A percentile compares a stretch with the other conserved stretches of the same genome.
Evolutionary conservation across 2,113 vertebrate species (phyloP).

Genomic region (Ceyx melanurus): DNA sequence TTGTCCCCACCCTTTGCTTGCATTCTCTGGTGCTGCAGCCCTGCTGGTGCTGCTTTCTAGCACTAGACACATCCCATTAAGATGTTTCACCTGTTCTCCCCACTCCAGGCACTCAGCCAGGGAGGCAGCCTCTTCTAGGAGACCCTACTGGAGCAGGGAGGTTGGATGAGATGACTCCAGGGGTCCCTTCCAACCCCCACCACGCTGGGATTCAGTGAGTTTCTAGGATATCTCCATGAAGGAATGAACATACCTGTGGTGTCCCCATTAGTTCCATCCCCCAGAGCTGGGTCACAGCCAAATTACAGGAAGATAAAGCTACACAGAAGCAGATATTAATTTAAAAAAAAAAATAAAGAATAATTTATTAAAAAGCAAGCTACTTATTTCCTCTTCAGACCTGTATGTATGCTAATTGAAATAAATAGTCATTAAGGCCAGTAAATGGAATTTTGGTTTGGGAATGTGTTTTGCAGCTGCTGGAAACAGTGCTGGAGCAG

Average conservation of each 20-base stretch:
- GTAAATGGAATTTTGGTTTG: neutral
- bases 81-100: neutral
- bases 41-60: neutral
- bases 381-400: constrained; percentile 8
- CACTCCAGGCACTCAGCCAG: neutral
- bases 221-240: neutral
- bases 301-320: neutral
- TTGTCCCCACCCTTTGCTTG: neutral
- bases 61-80: neutral
- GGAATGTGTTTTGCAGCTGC: neutral
- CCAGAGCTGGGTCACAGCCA: neutral
- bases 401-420: neutral
- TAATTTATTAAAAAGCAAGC: neutral
- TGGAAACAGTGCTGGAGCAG: neutral
- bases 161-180: neutral
- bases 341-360: neutral
- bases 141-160: neutral
- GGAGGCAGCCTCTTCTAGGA: neutral
- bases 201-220: neutral
- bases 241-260: neutral
- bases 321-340: neutral
- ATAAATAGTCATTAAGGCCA: neutral
- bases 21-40: neutral
- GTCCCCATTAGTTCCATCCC: neutral
- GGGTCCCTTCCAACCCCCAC: neutral